Conservation (phyloP, 2,797 vertebrate genomes). For the Enteromius afrohamiltoni region DNA sequence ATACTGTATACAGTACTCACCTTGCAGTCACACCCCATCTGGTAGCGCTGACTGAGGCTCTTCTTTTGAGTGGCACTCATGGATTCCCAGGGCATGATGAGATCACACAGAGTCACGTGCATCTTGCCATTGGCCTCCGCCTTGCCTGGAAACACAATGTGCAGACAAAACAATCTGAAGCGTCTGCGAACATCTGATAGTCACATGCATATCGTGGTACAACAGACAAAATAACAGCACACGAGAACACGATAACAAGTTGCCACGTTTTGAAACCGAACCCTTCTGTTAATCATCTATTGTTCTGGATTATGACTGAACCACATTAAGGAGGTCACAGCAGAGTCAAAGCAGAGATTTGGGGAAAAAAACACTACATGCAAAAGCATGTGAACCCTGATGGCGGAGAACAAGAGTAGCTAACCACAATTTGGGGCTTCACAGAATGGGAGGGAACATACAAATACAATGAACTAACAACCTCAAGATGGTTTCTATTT, state of each 20-base stretch:
- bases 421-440: constrained; percentile 6
- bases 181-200: constrained; percentile 25
- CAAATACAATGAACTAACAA: constrained; percentile 21
- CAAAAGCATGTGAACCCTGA: not conserved
- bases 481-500: constrained; percentile 31
- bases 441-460: not conserved
- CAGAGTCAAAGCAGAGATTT: constrained; percentile 4
- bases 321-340: constrained; percentile 10
- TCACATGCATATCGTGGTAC: constrained; percentile 6
- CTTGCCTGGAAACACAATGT: constrained; percentile 81
- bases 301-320: constrained; percentile 28
- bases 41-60: constrained; percentile 95
- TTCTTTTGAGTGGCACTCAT: constrained; percentile 96
- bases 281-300: constrained; percentile 9
- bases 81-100: constrained; percentile 94
- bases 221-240: constrained; percentile 41
- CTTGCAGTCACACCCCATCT: constrained; percentile 99
- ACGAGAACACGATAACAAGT: constrained; percentile 11
- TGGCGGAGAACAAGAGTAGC: not conserved
- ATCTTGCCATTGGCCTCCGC: constrained; percentile 87
- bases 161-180: constrained; percentile 38
- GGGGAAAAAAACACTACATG: constrained; percentile 16
- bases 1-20: constrained; percentile 72
- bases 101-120: constrained; percentile 96
- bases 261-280: constrained; percentile 3